Base-by-base conservation (phyloP, 92 coral and sea anemone genomes). In the Umimayanthus chanpuru region DNA sequence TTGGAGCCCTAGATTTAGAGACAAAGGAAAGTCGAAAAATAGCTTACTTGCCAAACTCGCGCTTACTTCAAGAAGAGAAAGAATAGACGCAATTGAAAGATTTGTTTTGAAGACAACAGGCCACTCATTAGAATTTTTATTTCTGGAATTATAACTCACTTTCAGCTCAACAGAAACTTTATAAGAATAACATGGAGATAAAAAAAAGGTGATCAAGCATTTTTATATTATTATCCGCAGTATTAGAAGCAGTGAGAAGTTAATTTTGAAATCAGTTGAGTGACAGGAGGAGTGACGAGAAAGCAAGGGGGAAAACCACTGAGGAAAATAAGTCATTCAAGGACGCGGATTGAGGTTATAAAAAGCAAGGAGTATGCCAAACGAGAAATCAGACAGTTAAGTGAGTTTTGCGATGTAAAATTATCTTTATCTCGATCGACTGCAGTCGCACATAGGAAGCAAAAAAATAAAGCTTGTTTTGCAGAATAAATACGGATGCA, bases 51-150 rank as follows among this genome's bases (percentile, higher is more conserved):
- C 68, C 87, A 29, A 83, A 83, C 1, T 83, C 87, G 87, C 73
- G 78, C 77, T 83, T 83, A 70, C 77, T 71, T 71, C 76, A 83
- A 83, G 78, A 68, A 71, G 77, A 81, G 23, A 83, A 71, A 83
- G 66, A 83, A 83, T 83, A 83, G 87, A 71, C 26, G 78, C 78
- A 83, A 83, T 83, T 83, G 87, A 83, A 56, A 71, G 87, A 83
- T 83, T 83, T 83, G 87, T 83, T 73, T 82, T 53, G 65, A 12
- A 83, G 67, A 83, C 87, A 83, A 83, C 87, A 72, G 77, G 55
- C 64, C 26, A 83, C 74, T 83, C 77, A 70, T 83, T 83, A 47
- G 78, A 83, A 83, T 83, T 83, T 83, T 47, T 83, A 72, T 83
- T 83, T 83, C 78, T 83, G 49, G 87, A 78, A 83, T 83, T 83